A percentile compares a stretch with the other conserved stretches of the same genome.
Evolutionary conservation across 2,113 vertebrate species (phyloP).

Genomic region (Dissostichus mawsoni): DNA sequence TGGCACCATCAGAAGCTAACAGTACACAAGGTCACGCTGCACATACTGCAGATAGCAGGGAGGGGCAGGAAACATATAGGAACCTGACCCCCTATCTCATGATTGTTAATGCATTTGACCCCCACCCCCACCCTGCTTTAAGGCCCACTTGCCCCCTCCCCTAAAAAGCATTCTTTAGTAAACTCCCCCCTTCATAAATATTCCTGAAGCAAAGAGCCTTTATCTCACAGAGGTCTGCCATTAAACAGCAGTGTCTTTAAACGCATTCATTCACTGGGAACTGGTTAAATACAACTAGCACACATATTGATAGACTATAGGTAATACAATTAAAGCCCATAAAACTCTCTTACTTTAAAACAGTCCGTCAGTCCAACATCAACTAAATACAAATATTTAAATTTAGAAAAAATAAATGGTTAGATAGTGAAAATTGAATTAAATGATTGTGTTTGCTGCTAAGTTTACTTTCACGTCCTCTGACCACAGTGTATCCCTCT

Average conservation of each 20-base stretch:
- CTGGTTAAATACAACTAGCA: neutral
- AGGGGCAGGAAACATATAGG: slow-evolving; percentile 73
- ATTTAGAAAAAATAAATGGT: no score
- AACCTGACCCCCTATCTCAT: slow-evolving; percentile 73
- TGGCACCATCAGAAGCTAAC: slow-evolving; percentile 27
- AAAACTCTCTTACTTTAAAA: no score
- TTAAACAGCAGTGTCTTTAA: neutral
- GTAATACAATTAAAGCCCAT: no score
- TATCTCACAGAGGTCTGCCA: neutral
- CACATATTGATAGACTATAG: neutral
- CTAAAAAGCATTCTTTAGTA: neutral
- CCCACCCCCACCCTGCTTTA: slow-evolving; percentile 66
- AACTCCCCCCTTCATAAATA: slow-evolving; percentile 13
- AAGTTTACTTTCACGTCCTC: slow-evolving; percentile 63
- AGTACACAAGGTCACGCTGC: slow-evolving; percentile 28
- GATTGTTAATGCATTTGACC: slow-evolving; percentile 68
- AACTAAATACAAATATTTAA: neutral
- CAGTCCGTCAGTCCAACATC: no score
- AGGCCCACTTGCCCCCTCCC: slow-evolving; percentile 76
- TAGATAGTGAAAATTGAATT: neutral
- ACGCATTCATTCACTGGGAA: neutral
- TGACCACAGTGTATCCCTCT: slow-evolving; percentile 46
- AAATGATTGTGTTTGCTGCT: neutral
- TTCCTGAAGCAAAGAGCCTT: slow-evolving; percentile 18
- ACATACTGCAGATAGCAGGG: neutral